Evolutionary conservation across 2,888 invertebrate species (phyloP), one percentile per base, ranked within the genome.

Genomic region (Hirtodrosophila cameraria): DNA sequence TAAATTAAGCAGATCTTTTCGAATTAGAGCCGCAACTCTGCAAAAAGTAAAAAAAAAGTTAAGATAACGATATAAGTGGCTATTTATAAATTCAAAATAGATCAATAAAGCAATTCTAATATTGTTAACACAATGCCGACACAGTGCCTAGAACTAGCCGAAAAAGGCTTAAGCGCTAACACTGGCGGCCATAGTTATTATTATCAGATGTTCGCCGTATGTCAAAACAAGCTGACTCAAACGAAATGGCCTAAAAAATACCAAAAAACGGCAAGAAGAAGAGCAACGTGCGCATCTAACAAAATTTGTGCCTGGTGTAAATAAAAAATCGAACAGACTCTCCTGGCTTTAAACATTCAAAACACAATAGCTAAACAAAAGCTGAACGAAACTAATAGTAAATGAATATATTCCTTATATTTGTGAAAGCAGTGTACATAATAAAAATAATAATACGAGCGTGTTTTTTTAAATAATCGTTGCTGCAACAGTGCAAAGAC

Each of bases 221-320:
- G 45, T 23, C 23, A 9, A 8, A 27, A 53, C 69, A 68, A 59
- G 75, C 62, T 74, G 69, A 68, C 50, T 31, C 1, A 9, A 15
- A 5, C 4, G 0, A 18, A 61, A 75, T 16, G 33, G 20, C 15
- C 58, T 75, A 75, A 75, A 79, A 55, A 75, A 79, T 75, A 7
- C 45, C 60, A 11, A 70, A 78, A 16, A 5, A n/a, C n/a, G 0
- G 2, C 11, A 75, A 75, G 75, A 75, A 58, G 75, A 66, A 79
- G 77, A 57, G 65, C 35, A 71, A 59, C 59, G 74, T 73, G 69
- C 74, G 74, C 81, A 78, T 70, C 71, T 71, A 70, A 74, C 38
- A 59, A 5, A 54, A 45, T 74, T 68, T 69, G 52, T 62, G 48
- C 30, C 42, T 62, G 63, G 50, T 58, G 71, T 71, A 81, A 74